These are phyloP conservation scores for Erebia epiphron DNA, from an alignment of 2,888 invertebrate genomes.

Conservation along the genomic window DNA sequence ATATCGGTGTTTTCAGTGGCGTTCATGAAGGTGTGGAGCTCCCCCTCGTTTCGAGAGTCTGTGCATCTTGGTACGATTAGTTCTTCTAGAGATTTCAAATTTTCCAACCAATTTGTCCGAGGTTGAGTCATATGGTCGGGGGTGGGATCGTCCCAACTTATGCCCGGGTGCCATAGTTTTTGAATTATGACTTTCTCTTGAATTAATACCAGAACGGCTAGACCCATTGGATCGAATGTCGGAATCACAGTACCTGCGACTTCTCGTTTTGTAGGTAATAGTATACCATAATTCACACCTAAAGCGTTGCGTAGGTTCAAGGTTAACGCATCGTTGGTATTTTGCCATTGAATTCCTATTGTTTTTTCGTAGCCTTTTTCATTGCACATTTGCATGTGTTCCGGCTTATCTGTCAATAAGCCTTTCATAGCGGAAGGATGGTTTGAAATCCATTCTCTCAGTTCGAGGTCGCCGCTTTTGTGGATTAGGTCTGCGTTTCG, in stretches of 20 bases:
- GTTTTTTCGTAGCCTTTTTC: background rate
- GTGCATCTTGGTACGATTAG: background rate
- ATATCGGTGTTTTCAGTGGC: background rate
- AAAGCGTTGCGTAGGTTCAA: constrained; percentile 12
- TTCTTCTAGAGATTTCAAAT: background rate
- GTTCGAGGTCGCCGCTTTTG: background rate
- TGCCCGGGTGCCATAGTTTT: constrained; percentile 28
- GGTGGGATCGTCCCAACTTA: constrained; percentile 21
- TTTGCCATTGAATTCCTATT: too few relatives aligned
- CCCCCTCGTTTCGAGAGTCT: background rate
- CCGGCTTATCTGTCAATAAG: background rate
- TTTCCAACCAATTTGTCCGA: background rate
- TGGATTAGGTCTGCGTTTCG: background rate
- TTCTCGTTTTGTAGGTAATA: constrained; percentile 29
- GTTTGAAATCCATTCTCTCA: background rate
- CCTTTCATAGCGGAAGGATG: background rate
- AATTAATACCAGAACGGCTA: constrained; percentile 21
- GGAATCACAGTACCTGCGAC: constrained; percentile 41
- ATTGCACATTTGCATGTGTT: background rate
- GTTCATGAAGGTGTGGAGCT: background rate
- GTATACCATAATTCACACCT: background rate
- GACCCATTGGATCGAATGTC: constrained; percentile 47
- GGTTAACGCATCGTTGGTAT: constrained; percentile 24
- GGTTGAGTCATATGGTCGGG: background rate
- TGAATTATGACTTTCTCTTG: constrained; percentile 22